Base-by-base conservation (phyloP, 2,113 vertebrate genomes). In the Origma solitaria region DNA sequence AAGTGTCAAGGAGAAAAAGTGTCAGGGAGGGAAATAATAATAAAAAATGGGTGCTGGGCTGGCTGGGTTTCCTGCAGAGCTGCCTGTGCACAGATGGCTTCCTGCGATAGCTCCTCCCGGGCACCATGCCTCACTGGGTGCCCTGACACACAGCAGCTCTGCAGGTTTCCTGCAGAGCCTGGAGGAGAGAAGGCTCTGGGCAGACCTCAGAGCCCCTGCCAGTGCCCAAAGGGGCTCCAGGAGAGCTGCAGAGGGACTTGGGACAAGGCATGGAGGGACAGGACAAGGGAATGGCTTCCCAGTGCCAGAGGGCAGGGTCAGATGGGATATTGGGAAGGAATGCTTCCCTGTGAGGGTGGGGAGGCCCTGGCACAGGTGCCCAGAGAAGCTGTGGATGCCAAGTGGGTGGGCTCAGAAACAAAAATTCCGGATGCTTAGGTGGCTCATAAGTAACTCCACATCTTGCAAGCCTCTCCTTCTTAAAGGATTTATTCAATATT, bases 31-130 rank as follows among this genome's bases (percentile, higher is more conserved):
- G 81, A 66, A 82, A 89, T 75, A 70, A 75, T 73, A n/a, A 69
- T 73, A 13, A 87, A 4, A 71, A 76, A 42, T 88, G 85, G 90
- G 54, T 79, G 91, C 94, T 95, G 94, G 69, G 75, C 85, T 92
- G 86, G 94, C 90, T 90, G 97, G 94, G 97, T 96, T 98, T 99
- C 98, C 98, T 98, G 96, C 92, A 90, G 95, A 90, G 96, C 90
- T 49, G 90, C 96, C 89, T 42, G 85, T 69, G 97, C 97, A 97
- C 99, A 99, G 98, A 99, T 99, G 99, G 98, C 97, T 98, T 97
- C 97, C 97, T 96, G 93, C 28, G 98, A 99, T 99, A 99, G 98
- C 92, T 98, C 94, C 94, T 97, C 84, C 91, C 15, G 73, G 93
- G 90, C 97, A 94, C 84, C 83, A 8, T 47, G 86, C 62, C 87